Percentiles rank a stretch among this genome's conserved stretches.
These are phyloP conservation scores for Ladona fulva DNA, from an alignment of 1,140 invertebrate genomes.

Conservation along the genomic window DNA sequence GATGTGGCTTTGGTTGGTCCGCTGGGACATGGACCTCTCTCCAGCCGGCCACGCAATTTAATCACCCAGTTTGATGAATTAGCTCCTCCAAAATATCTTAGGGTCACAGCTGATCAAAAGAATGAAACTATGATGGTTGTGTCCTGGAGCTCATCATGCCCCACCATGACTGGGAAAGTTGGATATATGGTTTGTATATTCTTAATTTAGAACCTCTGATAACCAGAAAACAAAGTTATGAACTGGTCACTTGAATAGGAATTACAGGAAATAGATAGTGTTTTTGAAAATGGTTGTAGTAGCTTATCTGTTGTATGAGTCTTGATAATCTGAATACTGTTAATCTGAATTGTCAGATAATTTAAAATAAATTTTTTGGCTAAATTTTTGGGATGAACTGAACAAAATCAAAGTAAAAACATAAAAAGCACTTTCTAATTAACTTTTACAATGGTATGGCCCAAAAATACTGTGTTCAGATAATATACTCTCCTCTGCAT, in stretches of 20 bases:
- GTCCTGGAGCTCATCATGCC: conserved; percentile 42
- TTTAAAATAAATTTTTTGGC: too few relatives aligned
- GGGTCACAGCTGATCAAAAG: conserved; percentile 21
- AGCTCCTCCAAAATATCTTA: conserved; percentile 48
- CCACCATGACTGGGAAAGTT: conserved; percentile 27
- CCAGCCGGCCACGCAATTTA: conserved; percentile 39
- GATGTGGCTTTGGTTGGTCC: conserved; percentile 57
- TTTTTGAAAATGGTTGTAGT: too few relatives aligned
- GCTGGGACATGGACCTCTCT: conserved; percentile 52
- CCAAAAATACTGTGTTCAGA: too few relatives aligned
- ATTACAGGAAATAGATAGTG: too few relatives aligned
- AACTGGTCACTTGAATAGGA: conserved; percentile 3
- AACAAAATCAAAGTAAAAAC: too few relatives aligned
- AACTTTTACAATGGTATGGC: too few relatives aligned
- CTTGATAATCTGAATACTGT: too few relatives aligned
- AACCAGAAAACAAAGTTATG: neutral
- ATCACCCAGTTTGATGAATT: conserved; percentile 51
- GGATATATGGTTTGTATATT: conserved; percentile 47
- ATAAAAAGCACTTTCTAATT: too few relatives aligned
- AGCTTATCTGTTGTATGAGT: too few relatives aligned
- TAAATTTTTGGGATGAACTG: too few relatives aligned
- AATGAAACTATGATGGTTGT: conserved; percentile 34
- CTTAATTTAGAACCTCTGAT: neutral
- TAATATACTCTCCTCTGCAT: too few relatives aligned
- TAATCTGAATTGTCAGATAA: too few relatives aligned